Percentiles rank a stretch among this genome's conserved stretches.
Evolutionary conservation across 2,797 vertebrate genomes (phyloP).

Genomic region (Pangasius mekongensis): DNA sequence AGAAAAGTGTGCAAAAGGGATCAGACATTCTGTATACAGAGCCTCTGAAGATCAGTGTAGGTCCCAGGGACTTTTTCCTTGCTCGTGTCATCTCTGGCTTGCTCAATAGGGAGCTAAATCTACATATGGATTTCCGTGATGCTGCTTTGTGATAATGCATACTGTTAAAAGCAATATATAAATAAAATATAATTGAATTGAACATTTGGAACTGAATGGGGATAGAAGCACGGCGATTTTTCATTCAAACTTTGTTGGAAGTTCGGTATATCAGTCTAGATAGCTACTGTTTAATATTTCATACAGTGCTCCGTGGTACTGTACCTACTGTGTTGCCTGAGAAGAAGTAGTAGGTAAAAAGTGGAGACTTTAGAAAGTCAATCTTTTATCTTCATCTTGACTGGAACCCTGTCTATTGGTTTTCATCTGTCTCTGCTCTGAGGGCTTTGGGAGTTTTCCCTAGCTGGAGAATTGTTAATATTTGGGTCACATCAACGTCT

Average conservation of each 20-base stretch:
- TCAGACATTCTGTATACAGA: neutral
- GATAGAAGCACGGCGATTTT: neutral
- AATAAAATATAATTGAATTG: neutral
- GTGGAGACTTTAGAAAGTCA: constrained; percentile 11
- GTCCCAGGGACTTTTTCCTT: neutral
- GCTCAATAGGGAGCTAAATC: neutral
- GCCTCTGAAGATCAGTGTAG: neutral
- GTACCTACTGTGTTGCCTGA: neutral
- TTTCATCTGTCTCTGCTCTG: constrained; percentile 12
- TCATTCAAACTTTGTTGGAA: neutral
- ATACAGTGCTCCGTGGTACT: neutral
- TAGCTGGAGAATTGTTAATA: constrained; percentile 47
- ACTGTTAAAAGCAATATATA: no score
- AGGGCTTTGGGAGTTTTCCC: neutral
- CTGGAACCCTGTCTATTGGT: constrained; percentile 23
- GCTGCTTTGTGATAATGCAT: neutral
- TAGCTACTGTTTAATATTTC: constrained; percentile 18
- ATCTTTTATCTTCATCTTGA: constrained; percentile 14
- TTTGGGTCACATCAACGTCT: constrained; percentile 46
- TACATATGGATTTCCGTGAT: neutral
- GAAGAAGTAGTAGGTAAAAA: neutral
- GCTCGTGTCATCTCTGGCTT: neutral
- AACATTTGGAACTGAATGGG: neutral
- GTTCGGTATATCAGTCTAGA: neutral
- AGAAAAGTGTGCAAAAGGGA: neutral